These are phyloP conservation scores for Biston betularia DNA, from an alignment of 2,888 invertebrate species.

Conservation along the genomic window DNA sequence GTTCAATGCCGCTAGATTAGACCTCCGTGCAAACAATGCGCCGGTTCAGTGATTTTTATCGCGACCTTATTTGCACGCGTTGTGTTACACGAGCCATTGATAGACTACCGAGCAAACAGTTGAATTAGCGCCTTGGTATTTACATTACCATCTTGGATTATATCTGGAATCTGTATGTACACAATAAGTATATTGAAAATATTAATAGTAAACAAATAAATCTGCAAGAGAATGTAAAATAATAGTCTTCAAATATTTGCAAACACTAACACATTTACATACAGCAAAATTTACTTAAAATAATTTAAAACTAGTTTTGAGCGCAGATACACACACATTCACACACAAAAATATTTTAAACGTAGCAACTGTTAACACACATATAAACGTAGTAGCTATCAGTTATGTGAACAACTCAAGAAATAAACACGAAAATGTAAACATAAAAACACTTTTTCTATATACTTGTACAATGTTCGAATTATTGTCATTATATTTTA, in stretches of 20 bases:
- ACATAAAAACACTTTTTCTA: too few relatives aligned
- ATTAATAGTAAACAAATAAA: background rate
- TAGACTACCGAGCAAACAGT: slow-evolving; percentile 48
- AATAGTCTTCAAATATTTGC: too few relatives aligned
- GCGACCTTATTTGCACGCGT: slow-evolving; percentile 69
- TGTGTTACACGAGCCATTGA: slow-evolving; percentile 71
- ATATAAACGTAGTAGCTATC: too few relatives aligned
- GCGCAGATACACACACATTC: too few relatives aligned
- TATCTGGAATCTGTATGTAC: background rate
- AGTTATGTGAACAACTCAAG: background rate
- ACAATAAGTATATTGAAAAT: too few relatives aligned
- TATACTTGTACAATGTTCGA: background rate
- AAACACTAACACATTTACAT: too few relatives aligned
- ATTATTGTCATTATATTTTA: background rate
- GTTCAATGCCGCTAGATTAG: slow-evolving; percentile 76
- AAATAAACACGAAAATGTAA: background rate
- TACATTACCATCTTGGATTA: background rate
- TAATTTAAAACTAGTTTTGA: too few relatives aligned
- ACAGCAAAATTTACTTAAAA: too few relatives aligned
- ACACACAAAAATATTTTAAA: background rate
- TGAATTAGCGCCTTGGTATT: slow-evolving; percentile 34
- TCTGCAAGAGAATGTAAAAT: too few relatives aligned
- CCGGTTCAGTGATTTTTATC: slow-evolving; percentile 69
- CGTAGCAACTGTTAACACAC: background rate
- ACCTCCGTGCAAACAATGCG: slow-evolving; percentile 67